Evolutionary conservation across 2,113 vertebrate species (phyloP).

Genomic region (Himantopus leucocephalus): DNA sequence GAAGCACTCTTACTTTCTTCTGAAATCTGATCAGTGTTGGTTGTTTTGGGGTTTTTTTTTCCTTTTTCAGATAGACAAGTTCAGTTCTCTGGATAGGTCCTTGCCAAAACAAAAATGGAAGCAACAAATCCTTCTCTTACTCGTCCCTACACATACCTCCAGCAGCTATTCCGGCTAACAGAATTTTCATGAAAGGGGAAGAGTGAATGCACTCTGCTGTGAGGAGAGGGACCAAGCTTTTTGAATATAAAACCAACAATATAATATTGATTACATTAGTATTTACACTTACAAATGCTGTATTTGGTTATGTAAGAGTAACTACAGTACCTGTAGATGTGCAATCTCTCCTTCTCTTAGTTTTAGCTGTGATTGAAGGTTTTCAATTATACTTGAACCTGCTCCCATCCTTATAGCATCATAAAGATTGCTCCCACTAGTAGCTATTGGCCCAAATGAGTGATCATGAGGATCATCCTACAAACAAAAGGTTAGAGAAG

Average conservation of each 20-base stretch:
- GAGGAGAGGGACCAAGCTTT: background rate
- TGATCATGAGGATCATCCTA: conserved; percentile 91
- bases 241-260: background rate
- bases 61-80: background rate
- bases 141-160: background rate
- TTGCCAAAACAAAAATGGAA: background rate
- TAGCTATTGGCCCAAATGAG: conserved; percentile 79
- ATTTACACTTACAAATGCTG: background rate
- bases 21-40: background rate
- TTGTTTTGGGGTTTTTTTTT: background rate
- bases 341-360: conserved; percentile 92
- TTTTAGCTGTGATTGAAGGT: conserved; percentile 95
- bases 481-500: background rate
- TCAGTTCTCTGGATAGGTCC: background rate
- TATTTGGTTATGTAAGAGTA: background rate
- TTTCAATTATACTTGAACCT: conserved; percentile 95
- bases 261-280: background rate
- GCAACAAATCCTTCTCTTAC: background rate
- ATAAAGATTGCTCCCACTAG: conserved; percentile 88
- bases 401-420: conserved; percentile 91
- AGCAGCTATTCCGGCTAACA: background rate
- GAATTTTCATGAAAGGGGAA: background rate
- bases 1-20: background rate
- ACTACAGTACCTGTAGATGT: conserved; percentile 88
- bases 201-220: background rate